These are phyloP conservation scores for Eurytoma californica DNA, from an alignment of 2,888 invertebrate genomes.

Conservation along the genomic window DNA sequence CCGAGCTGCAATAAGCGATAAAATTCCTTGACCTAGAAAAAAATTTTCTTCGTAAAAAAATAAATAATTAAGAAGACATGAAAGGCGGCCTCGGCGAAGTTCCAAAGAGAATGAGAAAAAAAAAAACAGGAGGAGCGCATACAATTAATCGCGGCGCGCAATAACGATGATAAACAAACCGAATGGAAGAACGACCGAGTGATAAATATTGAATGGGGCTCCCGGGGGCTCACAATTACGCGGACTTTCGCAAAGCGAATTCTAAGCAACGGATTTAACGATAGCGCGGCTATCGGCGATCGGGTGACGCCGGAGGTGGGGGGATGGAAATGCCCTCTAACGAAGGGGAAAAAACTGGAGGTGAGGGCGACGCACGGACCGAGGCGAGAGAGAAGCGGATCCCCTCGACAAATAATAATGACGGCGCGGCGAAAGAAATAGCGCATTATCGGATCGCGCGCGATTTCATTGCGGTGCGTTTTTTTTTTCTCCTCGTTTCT, in stretches of 20 bases:
- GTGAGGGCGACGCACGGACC: background rate
- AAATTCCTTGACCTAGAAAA: background rate
- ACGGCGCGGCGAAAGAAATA: background rate
- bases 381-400: constrained; percentile 4
- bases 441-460: constrained; percentile 31
- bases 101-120: no score
- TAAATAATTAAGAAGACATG: background rate
- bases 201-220: constrained; percentile 3
- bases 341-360: constrained; percentile 18
- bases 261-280: constrained; percentile 2
- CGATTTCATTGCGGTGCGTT: background rate
- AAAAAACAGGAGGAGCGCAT: no score
- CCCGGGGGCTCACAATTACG: constrained; percentile 12
- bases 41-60: background rate
- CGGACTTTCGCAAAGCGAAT: background rate
- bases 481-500: constrained; percentile 2
- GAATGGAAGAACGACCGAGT: background rate
- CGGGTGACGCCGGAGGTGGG: background rate
- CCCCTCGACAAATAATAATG: constrained; percentile 37
- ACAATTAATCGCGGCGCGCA: background rate
- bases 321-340: constrained; percentile 17
- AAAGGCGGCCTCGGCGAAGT: no score
- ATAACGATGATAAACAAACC: background rate
- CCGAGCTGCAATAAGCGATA: no score
- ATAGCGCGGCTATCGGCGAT: constrained; percentile 1